Conservation (phyloP, 30 jellyfish, hydroid and myxozoan species). For the Hydractinia echinata region DNA sequence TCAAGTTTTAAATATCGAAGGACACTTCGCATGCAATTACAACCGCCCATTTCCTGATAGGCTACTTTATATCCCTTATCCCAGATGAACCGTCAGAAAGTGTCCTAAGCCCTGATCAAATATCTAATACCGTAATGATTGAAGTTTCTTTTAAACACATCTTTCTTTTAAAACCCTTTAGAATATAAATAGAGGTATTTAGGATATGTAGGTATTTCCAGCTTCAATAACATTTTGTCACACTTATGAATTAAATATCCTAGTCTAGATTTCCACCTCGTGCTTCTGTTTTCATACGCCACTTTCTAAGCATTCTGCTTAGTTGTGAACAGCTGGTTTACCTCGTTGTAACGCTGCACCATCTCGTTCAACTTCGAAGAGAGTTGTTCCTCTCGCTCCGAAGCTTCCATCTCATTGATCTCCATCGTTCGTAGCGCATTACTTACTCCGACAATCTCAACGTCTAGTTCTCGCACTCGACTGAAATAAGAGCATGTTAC, state of each 20-base stretch:
- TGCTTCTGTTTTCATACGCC: no score
- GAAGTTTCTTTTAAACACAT: no score
- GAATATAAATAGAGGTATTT: no score
- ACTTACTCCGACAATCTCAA: conserved; percentile 73
- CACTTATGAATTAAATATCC: background rate
- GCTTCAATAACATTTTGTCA: background rate
- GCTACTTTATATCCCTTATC: no score
- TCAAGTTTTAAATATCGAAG: no score
- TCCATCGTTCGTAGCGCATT: conserved; percentile 79
- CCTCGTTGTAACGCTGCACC: conserved; percentile 78
- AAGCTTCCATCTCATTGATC: conserved; percentile 84
- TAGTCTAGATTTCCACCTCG: background rate
- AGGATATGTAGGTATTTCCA: background rate
- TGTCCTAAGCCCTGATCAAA: no score
- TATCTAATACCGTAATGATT: no score
- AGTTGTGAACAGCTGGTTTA: background rate
- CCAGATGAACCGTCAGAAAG: no score
- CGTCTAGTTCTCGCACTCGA: conserved; percentile 60
- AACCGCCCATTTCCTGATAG: no score
- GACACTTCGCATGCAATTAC: no score
- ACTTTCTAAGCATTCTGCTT: no score
- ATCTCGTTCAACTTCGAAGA: conserved; percentile 76
- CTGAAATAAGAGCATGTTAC: conserved; percentile 7
- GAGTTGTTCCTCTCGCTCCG: conserved; percentile 75
- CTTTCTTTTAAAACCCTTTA: no score